Percentiles rank a stretch among this genome's conserved stretches.
phyloP scores from a whole-genome alignment of 2,888 invertebrate genomes.

The Pelosia muscerda region DNA sequence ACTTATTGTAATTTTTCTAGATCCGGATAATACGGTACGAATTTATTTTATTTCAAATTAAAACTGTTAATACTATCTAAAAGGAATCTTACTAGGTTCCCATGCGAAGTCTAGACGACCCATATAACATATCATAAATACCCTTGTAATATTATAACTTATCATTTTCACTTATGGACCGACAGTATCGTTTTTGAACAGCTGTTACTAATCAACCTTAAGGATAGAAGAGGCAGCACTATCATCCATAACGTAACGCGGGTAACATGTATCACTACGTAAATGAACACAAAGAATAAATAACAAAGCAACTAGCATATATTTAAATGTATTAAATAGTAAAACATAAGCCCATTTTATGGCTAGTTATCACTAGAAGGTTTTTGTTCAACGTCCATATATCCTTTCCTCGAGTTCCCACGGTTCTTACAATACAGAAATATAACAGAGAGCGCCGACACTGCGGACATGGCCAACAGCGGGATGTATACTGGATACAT shows the following conservation, averaged over 20 bases:
- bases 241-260: not conserved
- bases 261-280: not conserved
- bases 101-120: not conserved
- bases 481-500: constrained; percentile 67
- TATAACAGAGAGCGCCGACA: constrained; percentile 74
- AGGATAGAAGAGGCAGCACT: not conserved
- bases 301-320: constrained; percentile 28
- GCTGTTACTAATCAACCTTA: no score
- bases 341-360: constrained; percentile 25
- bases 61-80: not conserved
- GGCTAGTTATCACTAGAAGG: constrained; percentile 58
- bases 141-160: no score
- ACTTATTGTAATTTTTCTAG: not conserved
- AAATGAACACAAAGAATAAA: not conserved
- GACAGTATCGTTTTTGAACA: not conserved
- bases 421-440: constrained; percentile 75
- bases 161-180: not conserved
- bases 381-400: constrained; percentile 76
- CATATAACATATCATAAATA: no score
- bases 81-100: not conserved
- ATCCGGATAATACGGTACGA: no score
- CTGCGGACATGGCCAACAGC: constrained; percentile 72
- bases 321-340: constrained; percentile 38
- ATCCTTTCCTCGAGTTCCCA: constrained; percentile 68
- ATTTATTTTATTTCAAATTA: no score